phyloP scores from a whole-genome alignment of 2,797 vertebrate genomes.

The Lindbergichthys nudifrons region DNA sequence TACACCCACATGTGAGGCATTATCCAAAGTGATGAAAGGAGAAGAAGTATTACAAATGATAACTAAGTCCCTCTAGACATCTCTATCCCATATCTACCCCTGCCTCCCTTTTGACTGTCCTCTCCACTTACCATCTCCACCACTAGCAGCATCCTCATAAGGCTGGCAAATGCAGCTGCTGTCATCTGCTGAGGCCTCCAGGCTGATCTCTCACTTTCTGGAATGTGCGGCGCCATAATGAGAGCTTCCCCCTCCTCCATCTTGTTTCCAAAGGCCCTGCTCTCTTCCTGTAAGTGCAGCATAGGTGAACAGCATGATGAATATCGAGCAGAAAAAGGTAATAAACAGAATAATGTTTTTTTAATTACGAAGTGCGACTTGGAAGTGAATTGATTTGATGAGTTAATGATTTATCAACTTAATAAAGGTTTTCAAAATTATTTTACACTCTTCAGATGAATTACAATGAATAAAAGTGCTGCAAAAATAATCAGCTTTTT shows the following conservation, averaged over 20 bases:
- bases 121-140: constrained; percentile 67
- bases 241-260: constrained; percentile 50
- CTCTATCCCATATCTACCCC: constrained; percentile 61
- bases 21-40: constrained; percentile 75
- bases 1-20: constrained; percentile 59
- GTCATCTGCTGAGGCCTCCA: constrained; percentile 71
- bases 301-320: constrained; percentile 22
- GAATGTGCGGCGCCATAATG: constrained; percentile 66
- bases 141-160: constrained; percentile 33
- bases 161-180: constrained; percentile 67
- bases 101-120: constrained; percentile 68
- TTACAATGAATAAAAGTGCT: constrained; percentile 15
- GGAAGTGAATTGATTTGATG: constrained; percentile 17
- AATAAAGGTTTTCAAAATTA: background rate
- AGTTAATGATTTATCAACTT: constrained; percentile 9
- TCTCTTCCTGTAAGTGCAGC: constrained; percentile 9
- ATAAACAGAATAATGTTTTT: constrained; percentile 23
- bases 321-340: constrained; percentile 14
- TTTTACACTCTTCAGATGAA: constrained; percentile 26
- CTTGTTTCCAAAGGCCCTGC: constrained; percentile 29
- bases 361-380: constrained; percentile 6
- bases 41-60: constrained; percentile 72
- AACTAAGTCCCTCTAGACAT: constrained; percentile 71
- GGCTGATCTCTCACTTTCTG: constrained; percentile 78
- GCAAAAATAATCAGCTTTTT: constrained; percentile 11